Evolutionary conservation across 2,113 vertebrate genomes (phyloP), one percentile per base, ranked within the genome.

Genomic region (Saguinus midas): DNA sequence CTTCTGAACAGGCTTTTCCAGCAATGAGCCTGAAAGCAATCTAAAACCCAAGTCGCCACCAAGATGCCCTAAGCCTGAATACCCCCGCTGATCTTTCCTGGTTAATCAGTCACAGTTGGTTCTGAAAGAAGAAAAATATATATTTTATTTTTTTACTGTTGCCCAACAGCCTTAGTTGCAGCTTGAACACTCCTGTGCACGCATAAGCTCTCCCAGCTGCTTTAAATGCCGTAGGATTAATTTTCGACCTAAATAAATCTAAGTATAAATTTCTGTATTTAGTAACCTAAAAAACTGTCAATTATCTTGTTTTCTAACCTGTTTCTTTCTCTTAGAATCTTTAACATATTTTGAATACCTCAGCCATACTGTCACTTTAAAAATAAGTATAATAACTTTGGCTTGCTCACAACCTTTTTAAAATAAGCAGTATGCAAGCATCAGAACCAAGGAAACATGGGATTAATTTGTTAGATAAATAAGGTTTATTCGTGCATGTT

Each of bases 151-250:
- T 18, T 35, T 78, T 10, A 13, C 13, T 2, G 55, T 21, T 32
- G 66, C 3, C 23, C 0, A 1, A 6, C 6, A 25, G 50, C 37
- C 11, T 21, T 10, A 1, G 18, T 0, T 50, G 25, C 0, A 2
- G 25, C 12, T 13, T 23, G 18, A 35, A 64, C 13, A 35, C 0
- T 7, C 21, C 23, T 27, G 37, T 40, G n/a, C 13, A 4, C 3
- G 7, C 2, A 1, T 18, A 50, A 35, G 11, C 20, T 48, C 18
- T 40, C 8, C 18, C 25, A 13, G 17, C n/a, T 20, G 18, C 11
- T 6, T 50, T 25, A 35, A 81, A 40, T 14, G 78, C 4, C 3
- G 8, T 13, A 7, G 11, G 50, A 58, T 48, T 37, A 80, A 87
- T 3, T 27, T 68, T 6, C 40, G 48, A 16, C 37, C 64, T 37